A percentile compares a stretch with the other conserved stretches of the same genome.
These are phyloP conservation scores for Lysiphlebus fabarum DNA, from an alignment of 1,140 invertebrate species.

Conservation along the genomic window DNA sequence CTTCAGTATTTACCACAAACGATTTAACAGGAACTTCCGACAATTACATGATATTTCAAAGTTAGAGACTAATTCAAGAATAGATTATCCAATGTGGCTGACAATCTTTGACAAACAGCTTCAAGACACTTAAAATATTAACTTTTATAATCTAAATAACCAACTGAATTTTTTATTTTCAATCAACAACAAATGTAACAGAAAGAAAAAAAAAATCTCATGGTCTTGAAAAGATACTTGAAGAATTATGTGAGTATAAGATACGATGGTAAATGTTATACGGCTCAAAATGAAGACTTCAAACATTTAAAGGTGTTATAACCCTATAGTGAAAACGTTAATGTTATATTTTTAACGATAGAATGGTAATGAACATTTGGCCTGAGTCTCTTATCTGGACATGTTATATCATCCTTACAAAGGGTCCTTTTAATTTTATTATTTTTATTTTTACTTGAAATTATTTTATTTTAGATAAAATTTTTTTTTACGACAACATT, in stretches of 20 bases:
- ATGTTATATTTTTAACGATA: conserved; percentile 41
- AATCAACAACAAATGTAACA: too few species aligned
- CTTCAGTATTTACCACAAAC: conserved; percentile 6
- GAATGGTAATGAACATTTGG: conserved; percentile 38
- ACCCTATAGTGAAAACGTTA: conserved; percentile 35
- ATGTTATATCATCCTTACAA: too few species aligned
- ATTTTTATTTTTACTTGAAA: too few species aligned
- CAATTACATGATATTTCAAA: conserved; percentile 34
- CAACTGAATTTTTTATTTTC: too few species aligned
- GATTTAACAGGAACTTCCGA: conserved; percentile 35
- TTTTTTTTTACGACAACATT: too few species aligned
- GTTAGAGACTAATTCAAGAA: conserved; percentile 21
- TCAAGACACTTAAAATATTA: too few species aligned
- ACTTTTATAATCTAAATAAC: too few species aligned
- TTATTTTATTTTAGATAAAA: too few species aligned
- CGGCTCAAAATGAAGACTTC: conserved; percentile 19
- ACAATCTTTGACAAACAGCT: background rate
- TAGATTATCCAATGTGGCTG: background rate
- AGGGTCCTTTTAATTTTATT: too few species aligned
- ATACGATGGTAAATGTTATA: conserved; percentile 22
- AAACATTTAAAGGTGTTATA: conserved; percentile 33
- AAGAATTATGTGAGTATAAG: conserved; percentile 15
- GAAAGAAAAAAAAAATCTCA: too few species aligned
- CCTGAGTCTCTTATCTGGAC: too few species aligned
- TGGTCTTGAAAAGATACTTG: background rate